Conservation (phyloP, 2,888 invertebrate species). For the Cabera pusaria region DNA sequence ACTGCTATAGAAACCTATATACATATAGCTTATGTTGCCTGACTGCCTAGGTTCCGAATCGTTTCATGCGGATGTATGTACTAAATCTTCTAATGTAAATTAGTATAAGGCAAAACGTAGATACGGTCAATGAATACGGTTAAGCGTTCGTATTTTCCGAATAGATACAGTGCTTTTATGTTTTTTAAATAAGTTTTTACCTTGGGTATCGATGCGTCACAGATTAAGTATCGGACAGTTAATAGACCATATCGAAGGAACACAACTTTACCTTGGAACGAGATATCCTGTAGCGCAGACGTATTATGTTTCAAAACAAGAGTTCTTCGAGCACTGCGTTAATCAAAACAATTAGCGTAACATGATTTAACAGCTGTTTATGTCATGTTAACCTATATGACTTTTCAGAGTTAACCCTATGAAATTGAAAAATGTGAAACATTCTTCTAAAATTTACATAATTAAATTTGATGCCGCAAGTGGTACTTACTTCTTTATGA, state of each 20-base stretch:
- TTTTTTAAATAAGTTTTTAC: conserved; percentile 4
- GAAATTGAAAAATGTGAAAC: too few species aligned
- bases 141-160: conserved; percentile 5
- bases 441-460: too few species aligned
- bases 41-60: conserved; percentile 21
- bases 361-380: too few species aligned
- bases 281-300: conserved; percentile 34
- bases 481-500: too few species aligned
- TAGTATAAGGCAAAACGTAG: conserved; percentile 17
- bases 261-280: conserved; percentile 54
- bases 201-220: conserved; percentile 20
- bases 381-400: too few species aligned
- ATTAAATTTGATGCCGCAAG: too few species aligned
- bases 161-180: neutral
- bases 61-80: conserved; percentile 26
- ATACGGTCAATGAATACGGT: conserved; percentile 7
- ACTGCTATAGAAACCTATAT: conserved; percentile 36
- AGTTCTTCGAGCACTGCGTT: conserved; percentile 18
- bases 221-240: conserved; percentile 30
- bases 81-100: conserved; percentile 39
- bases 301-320: conserved; percentile 51
- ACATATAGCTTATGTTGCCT: conserved; percentile 27
- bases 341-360: conserved; percentile 6
- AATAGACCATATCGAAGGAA: conserved; percentile 61
- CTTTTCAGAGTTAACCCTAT: too few species aligned